Conservation (phyloP, 2,113 vertebrate species). For the Nycticryphes semicollaris region DNA sequence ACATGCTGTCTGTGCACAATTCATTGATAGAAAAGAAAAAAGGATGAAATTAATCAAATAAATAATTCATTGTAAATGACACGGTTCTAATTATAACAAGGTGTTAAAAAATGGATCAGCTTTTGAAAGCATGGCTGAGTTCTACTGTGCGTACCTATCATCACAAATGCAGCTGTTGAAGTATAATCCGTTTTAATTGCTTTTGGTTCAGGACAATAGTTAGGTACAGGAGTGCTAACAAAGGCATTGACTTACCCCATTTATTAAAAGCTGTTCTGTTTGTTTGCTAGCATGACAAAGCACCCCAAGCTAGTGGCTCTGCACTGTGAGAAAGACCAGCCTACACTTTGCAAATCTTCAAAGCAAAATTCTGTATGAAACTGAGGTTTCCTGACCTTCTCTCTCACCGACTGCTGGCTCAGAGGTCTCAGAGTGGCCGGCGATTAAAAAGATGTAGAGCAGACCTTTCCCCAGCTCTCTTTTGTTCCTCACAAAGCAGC, state of each 20-base stretch:
- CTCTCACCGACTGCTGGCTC: background rate
- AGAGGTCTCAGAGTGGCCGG: background rate
- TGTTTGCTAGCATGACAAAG: slow-evolving; percentile 23
- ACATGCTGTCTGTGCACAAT: background rate
- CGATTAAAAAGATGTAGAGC: slow-evolving; percentile 18
- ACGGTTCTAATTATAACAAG: slow-evolving; percentile 44
- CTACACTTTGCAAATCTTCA: background rate
- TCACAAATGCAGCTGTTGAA: background rate
- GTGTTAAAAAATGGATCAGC: slow-evolving; percentile 47
- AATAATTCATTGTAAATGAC: slow-evolving; percentile 54
- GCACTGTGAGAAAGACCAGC: background rate
- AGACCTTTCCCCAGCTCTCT: background rate
- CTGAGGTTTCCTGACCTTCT: background rate
- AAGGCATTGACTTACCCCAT: background rate
- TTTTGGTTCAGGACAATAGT: slow-evolving; percentile 34
- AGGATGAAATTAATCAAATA: slow-evolving; percentile 50
- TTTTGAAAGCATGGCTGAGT: background rate
- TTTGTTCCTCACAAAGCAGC: background rate
- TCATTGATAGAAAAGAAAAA: slow-evolving; percentile 29
- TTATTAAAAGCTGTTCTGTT: slow-evolving; percentile 39
- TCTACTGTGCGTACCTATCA: background rate
- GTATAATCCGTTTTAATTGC: slow-evolving; percentile 47
- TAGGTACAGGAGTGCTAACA: background rate
- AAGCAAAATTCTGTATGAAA: background rate
- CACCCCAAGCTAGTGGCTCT: background rate